Base-by-base conservation (phyloP, 1,140 invertebrate species). In the Venustaconcha ellipsiformis region DNA sequence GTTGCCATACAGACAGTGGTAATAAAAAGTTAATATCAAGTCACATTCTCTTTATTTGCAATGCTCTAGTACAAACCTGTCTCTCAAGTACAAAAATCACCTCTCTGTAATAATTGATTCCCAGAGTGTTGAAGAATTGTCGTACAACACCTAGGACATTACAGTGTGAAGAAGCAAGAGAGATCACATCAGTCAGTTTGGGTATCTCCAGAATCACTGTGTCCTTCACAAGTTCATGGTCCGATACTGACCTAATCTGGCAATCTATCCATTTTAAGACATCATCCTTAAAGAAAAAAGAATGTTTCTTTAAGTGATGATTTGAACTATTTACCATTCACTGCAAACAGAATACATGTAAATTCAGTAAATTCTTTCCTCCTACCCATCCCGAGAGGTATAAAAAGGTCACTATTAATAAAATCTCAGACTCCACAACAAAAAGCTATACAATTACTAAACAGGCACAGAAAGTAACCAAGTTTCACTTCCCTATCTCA, bases 41-140 rank as follows among this genome's bases (percentile, higher is more conserved):
- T 48, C 37, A 37, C 37, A 48, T 11, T 48, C 37, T 48, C 37
- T 48, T 48, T 48, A 48, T 48, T 48, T 48, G 37, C 11, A 48
- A 48, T 11, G 11, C 37, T 48, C 37, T 57, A 13, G 30, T 30
- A 70, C 75, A 64, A 76, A 88, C 88, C 78, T 83, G 83, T 70
- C 74, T 84, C 48, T 89, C 88, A 2, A 86, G 65, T 23, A 78
- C 70, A 30, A 88, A 78, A 12, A 84, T 82, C 6, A 86, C 79
- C 23, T 80, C 65, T 57, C 83, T 82, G 79, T 84, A 88, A 71
- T 86, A 89, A 59, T 85, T 80, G 17, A 89, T 82, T 30, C 78
- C 82, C 55, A 89, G 64, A 0, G 59, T 66, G 23, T 66, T 72
- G 74, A 82, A 88, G 69, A 86, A 83, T 20, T 80, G 78, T 60